A percentile compares a stretch with the other conserved stretches of the same genome.
Conservation (phyloP, 1,140 invertebrate genomes). For the Caenorhabditis remanei region DNA sequence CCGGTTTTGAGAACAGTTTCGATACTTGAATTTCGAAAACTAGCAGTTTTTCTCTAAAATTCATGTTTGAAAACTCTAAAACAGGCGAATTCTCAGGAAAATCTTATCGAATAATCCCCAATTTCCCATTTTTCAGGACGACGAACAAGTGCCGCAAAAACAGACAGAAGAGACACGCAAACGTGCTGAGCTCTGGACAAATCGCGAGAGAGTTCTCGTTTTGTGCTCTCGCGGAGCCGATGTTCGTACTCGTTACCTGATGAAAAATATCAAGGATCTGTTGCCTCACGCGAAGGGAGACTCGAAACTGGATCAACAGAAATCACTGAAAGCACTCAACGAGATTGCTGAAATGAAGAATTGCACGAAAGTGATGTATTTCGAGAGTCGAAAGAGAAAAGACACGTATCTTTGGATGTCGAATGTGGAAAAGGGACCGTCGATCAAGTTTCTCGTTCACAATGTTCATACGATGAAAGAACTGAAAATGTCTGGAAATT, state of each 20-base stretch:
- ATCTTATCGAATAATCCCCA: too few relatives aligned
- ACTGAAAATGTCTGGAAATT: constrained; percentile 96
- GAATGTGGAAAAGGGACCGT: constrained; percentile 83
- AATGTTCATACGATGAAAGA: constrained; percentile 98
- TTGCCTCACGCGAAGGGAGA: constrained; percentile 95
- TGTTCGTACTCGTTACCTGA: constrained; percentile 90
- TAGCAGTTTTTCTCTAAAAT: too few relatives aligned
- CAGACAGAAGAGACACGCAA: background rate
- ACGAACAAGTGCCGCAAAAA: background rate
- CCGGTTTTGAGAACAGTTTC: too few relatives aligned
- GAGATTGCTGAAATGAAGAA: constrained; percentile 93
- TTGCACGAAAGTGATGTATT: constrained; percentile 93
- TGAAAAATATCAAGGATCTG: constrained; percentile 91
- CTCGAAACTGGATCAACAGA: constrained; percentile 84
- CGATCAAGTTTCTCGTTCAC: constrained; percentile 93
- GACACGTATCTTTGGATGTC: constrained; percentile 92
- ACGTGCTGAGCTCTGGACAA: constrained; percentile 83
- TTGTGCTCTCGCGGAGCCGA: constrained; percentile 92
- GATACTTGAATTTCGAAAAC: too few relatives aligned
- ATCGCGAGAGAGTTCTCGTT: constrained; percentile 91
- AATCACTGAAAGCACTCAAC: constrained; percentile 82
- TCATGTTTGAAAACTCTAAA: too few relatives aligned
- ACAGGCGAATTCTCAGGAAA: too few relatives aligned
- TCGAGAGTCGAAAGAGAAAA: constrained; percentile 82
- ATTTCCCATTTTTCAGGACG: background rate